Evolutionary conservation across 2,113 vertebrate genomes (phyloP), one percentile per base, ranked within the genome.

Genomic region (Nematolebias whitei): DNA sequence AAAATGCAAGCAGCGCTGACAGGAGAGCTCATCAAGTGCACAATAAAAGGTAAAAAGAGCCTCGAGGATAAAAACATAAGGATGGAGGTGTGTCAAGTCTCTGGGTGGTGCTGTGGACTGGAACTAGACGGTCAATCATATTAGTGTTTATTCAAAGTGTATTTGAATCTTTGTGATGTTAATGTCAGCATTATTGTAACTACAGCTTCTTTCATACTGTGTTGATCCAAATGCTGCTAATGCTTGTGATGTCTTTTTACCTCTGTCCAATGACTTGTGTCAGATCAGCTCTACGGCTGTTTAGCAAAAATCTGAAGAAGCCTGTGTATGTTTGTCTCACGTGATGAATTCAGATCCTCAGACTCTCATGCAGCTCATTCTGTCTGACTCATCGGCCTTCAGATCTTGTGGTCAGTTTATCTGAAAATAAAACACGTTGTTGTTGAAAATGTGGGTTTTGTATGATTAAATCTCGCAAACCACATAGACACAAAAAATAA

Each of bases 111-210:
- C 10, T 2, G 49, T 10, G 38, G 59, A 56, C 68, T 58, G 24
- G 54, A 40, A 15, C 15, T 10, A 29, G 62, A 79, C 81, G 52
- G 48, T 71, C 22, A 12, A 58, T 40, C 16, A 24, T 29, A 3
- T 50, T 56, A 35, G 47, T 29, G 76, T 71, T 78, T 18, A 41
- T 48, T 49, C 50, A 38, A 68, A 55, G 43, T 68, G 49, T 82
- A 62, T 74, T 68, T 67, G 69, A 71, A 41, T 75, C 23, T 63
- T 29, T 53, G 68, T 78, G 68, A 74, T 43, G 72, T 76, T 85
- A 52, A 39, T 56, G 58, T 71, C 68, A 22, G 50, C 61, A 19
- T 78, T 76, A 60, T 69, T 69, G 65, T 76, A 81, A 61, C 49
- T 57, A 51, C 69, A 69, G 47, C 60, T 68, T 35, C 51, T 69